These are phyloP conservation scores for Globia sparganii DNA, from an alignment of 2,888 invertebrate genomes.

Conservation along the genomic window DNA sequence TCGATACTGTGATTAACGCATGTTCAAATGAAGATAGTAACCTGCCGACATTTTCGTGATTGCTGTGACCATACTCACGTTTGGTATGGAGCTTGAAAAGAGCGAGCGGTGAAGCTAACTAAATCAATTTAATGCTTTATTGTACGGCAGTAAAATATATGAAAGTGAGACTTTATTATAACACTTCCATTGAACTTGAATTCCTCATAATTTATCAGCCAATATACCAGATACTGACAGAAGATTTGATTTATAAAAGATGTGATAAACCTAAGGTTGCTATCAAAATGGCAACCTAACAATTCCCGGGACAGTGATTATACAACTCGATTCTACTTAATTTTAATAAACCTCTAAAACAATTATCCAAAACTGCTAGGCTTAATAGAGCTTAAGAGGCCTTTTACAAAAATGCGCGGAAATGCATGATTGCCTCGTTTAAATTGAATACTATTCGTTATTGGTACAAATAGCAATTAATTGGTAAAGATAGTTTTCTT, in stretches of 20 bases:
- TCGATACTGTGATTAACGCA: constrained; percentile 5
- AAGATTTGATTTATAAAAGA: not conserved
- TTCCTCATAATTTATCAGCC: not conserved
- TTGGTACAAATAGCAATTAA: no score
- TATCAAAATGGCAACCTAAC: not conserved
- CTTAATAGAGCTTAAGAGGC: not conserved
- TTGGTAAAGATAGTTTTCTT: no score
- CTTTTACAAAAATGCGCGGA: no score
- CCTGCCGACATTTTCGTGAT: constrained; percentile 6
- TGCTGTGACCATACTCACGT: not conserved
- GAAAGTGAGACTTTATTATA: not conserved
- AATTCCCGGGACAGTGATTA: not conserved
- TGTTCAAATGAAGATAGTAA: not conserved
- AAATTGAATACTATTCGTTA: no score
- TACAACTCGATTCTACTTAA: not conserved
- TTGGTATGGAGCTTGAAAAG: constrained; percentile 14
- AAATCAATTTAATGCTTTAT: constrained; percentile 19
- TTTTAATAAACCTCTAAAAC: not conserved
- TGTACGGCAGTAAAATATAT: constrained; percentile 9
- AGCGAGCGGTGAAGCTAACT: constrained; percentile 2
- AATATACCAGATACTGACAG: not conserved
- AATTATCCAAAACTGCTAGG: not conserved
- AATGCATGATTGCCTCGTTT: no score
- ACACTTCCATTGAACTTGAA: constrained; percentile 2
- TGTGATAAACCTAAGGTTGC: not conserved